Percentiles rank a stretch among this genome's conserved stretches.
These are phyloP conservation scores for Oryzias javanicus DNA, from an alignment of 2,113 vertebrate species.

Conservation along the genomic window DNA sequence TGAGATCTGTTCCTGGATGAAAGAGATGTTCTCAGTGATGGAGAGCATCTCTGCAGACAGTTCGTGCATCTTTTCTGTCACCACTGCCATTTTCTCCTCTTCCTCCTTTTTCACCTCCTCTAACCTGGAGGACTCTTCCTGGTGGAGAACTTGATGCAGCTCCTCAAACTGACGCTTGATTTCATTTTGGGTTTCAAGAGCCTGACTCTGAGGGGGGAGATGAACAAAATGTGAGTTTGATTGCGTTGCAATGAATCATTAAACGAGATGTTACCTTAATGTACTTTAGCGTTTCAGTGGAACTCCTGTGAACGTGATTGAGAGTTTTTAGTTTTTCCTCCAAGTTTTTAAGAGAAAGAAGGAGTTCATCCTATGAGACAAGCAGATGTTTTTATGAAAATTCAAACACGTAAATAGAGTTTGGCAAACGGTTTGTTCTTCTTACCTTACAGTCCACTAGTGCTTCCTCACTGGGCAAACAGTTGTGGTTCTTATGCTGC, in stretches of 20 bases:
- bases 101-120: conserved; percentile 68
- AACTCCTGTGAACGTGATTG: conserved; percentile 29
- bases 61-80: conserved; percentile 55
- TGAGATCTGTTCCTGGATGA: conserved; percentile 55
- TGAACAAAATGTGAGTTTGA: neutral
- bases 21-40: conserved; percentile 55
- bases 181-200: conserved; percentile 41
- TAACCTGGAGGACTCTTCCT: conserved; percentile 62
- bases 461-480: conserved; percentile 67
- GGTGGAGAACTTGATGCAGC: conserved; percentile 64
- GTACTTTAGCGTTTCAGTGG: conserved; percentile 44
- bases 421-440: neutral
- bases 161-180: conserved; percentile 71
- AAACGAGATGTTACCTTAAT: conserved; percentile 60
- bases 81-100: conserved; percentile 45
- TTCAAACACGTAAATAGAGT: neutral
- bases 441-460: conserved; percentile 73
- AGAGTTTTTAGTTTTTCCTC: conserved; percentile 57
- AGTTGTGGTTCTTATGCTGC: conserved; percentile 70
- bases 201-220: conserved; percentile 51
- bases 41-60: conserved; percentile 44
- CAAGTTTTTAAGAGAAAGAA: conserved; percentile 50
- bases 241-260: neutral
- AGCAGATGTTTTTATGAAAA: neutral
- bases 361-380: conserved; percentile 63